Evolutionary conservation across 2,888 invertebrate species (phyloP), one percentile per base, ranked within the genome.

Genomic region (Lacanobia wlatinum): DNA sequence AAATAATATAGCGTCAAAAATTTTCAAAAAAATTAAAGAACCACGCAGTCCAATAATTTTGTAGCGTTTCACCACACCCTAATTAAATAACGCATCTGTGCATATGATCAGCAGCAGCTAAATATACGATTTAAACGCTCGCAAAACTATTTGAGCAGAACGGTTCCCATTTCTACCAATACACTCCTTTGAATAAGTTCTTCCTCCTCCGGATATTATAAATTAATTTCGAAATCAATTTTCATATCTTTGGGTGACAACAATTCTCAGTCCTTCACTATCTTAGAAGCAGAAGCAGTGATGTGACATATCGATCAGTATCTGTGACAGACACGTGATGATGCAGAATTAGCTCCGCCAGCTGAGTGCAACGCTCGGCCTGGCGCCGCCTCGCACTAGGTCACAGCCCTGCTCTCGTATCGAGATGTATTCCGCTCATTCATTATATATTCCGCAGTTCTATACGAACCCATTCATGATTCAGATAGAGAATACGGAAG

Each of bases 321-420:
- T 78, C 73, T 62, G 50, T 75, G 72, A 66, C 66, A 50, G 23
- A 62, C 52, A 59, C 52, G 66, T 76, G 81, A 73, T 75, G 77
- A 34, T 78, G 82, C 77, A 82, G 70, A 82, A 69, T 86, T 84
- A 78, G 75, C 77, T 66, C 60, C 65, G 77, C 46, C 76, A 75
- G 74, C 78, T 74, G 70, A 76, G 85, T 80, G 87, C 87, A 85
- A 76, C 68, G 87, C 78, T 85, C 87, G 72, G 77, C 58, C 64
- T 79, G 84, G 82, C 79, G 85, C 84, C 80, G 68, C 82, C 66
- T 69, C 74, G 61, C 83, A 87, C 78, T 87, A 83, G 87, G 86
- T 87, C 87, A 85, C 67, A 80, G 83, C 79, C 79, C 73, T 70
- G 73, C 66, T 80, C 80, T 83, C 70, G 56, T 83, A 83, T 70